Evolutionary conservation across 1,140 invertebrate genomes (phyloP), one percentile per base, ranked within the genome.

Genomic region (Cherax destructor): DNA sequence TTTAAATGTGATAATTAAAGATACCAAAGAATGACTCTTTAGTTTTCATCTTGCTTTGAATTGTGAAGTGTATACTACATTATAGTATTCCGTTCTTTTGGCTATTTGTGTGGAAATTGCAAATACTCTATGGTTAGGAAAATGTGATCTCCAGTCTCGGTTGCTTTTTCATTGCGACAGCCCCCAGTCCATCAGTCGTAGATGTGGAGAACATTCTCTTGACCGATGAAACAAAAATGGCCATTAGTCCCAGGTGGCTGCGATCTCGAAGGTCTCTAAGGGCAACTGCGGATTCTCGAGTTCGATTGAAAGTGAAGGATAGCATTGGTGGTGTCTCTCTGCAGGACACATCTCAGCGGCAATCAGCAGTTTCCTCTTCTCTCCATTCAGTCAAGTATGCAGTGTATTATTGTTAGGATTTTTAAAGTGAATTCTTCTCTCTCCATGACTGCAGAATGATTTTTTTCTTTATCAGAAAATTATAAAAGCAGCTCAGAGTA

Each of bases 261-360:
- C 83, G 78, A 74, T 86, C 83, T 30, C 90, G 86, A 56, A 85
- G 76, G 16, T 85, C 83, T 24, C 86, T 78, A 9, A 56, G 87
- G 49, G 87, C 86, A 49, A 56, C 84, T 30, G 74, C 86, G 47
- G 86, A 84, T n/a, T 88, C 86, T 52, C 52, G 86, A 9, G 87
- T 80, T 47, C 79, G 92, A 52, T 81, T 92, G 24, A 92, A 92
- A 78, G 92, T 92, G n/a, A 92, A 92, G 86, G 89, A 91, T 74
- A 91, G 89, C 76, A 91, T 92, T 24, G 92, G 92, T 16, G 92
- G 92, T 49, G 92, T 92, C 13, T 92, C 92, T 30, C 84, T 92
- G 16, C 92, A 92, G 77, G 92, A 92, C 47, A 91, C 90, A 24
- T 91, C 90, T 30, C 90, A 91, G 90, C 61, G 90, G n/a, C 76